Evolutionary conservation across 2,888 invertebrate species (phyloP), one percentile per base, ranked within the genome.

Genomic region (Protonemura montana): DNA sequence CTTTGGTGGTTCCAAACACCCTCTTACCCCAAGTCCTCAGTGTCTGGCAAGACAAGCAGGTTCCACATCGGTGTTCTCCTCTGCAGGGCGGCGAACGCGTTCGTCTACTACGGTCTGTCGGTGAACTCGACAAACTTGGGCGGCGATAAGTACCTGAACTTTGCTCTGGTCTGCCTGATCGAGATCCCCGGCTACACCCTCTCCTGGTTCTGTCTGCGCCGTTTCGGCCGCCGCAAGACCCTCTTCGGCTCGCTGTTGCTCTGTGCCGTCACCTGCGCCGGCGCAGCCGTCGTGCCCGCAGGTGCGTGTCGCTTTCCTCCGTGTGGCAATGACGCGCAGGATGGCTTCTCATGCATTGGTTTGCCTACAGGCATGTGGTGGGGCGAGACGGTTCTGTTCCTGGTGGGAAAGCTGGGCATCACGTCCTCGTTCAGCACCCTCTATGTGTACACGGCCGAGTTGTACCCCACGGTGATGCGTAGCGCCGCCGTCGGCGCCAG

Each of bases 381-480:
- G 94, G 90, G 92, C 0, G 91, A 93, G 35, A 92, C 94, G 1
- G 89, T 92, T 0, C 90, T 95, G 25, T 94, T 94, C 89, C 91
- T 95, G 85, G 89, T 94, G 81, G 95, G 95, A 85, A 95, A 95
- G 90, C 90, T 94, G 87, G 94, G 93, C 13, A 93, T 95, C 81
- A 94, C 95, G 0, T 93, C 94, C 0, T 93, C 94, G 0, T 95
- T 95, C 90, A 93, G 94, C 0, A 92, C 94, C 5, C 92, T 94
- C 41, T 95, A 94, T 88, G 93, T 95, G 0, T 94, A 94, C 88
- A 93, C 93, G 21, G 93, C 93, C 2, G 94, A 94, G 90, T 91
- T 94, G 88, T 91, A 93, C 87, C 94, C 93, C 0, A 92, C 92
- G 2, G 87, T 91, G 13, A 92, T 94, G 87, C 91, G 94, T 85